phyloP scores from a whole-genome alignment of 2,888 invertebrate species.

The Calameuta idolon region DNA sequence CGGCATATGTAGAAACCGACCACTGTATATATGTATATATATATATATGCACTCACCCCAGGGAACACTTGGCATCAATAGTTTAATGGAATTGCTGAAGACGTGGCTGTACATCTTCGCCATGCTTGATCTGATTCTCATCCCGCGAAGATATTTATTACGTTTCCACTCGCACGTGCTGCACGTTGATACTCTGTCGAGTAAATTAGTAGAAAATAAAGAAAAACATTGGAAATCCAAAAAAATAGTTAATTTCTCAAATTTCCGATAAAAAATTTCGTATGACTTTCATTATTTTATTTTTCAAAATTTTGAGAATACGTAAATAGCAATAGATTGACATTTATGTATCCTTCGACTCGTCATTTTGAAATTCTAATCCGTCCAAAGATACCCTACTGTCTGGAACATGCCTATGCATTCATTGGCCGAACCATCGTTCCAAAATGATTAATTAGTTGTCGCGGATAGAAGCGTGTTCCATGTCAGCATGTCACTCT shows the following conservation, averaged over 20 bases:
- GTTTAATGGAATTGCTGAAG: constrained; percentile 55
- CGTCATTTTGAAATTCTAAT: not conserved
- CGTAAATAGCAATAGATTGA: rapidly evolving
- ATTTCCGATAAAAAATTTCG: not conserved
- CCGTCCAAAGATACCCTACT: not conserved
- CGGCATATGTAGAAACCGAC: not conserved
- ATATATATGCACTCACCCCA: constrained; percentile 30
- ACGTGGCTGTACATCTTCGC: constrained; percentile 46
- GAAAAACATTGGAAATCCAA: not conserved
- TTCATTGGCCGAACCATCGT: constrained; percentile 48
- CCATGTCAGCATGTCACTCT: constrained; percentile 65
- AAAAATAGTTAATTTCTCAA: not conserved
- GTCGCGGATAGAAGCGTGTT: constrained; percentile 52
- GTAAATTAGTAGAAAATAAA: not conserved
- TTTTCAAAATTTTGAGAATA: not conserved
- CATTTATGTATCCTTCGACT: not conserved
- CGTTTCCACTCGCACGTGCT: not conserved
- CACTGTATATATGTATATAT: no score
- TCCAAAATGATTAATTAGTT: constrained; percentile 66
- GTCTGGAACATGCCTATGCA: constrained; percentile 50
- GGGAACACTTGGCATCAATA: constrained; percentile 57
- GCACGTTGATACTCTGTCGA: not conserved
- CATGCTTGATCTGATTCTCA: constrained; percentile 45
- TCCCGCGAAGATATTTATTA: constrained; percentile 6
- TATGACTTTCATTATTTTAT: not conserved